Conservation (phyloP, 2,113 vertebrate genomes). For the Cinclus mexicanus region DNA sequence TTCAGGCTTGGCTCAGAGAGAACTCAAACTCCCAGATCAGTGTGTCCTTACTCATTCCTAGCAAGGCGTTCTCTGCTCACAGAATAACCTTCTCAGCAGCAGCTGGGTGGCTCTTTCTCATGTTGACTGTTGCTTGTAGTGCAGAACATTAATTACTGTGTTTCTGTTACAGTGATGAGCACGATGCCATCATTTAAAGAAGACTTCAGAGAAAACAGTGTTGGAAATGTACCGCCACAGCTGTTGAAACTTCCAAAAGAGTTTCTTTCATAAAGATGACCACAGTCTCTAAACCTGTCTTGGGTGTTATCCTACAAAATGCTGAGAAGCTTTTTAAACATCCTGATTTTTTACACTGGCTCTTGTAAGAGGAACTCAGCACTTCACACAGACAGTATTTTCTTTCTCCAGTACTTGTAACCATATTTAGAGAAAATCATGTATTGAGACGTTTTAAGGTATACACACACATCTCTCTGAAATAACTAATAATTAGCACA, state of each 20-base stretch:
- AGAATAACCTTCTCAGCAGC: neutral
- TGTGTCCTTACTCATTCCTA: neutral
- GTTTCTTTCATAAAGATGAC: conserved; percentile 14
- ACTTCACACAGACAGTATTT: neutral
- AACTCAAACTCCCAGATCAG: neutral
- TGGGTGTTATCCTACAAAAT: neutral
- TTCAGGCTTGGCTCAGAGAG: neutral
- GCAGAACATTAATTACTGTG: neutral
- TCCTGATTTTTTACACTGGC: neutral
- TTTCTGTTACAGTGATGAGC: conserved; percentile 77
- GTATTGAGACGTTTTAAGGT: neutral
- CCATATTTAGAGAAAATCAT: neutral
- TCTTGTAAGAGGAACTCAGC: neutral
- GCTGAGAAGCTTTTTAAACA: neutral
- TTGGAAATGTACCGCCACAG: neutral
- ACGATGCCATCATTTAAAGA: conserved; percentile 80
- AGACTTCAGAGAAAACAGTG: neutral
- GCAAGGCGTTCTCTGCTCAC: neutral
- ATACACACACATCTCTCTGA: neutral
- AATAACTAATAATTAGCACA: neutral
- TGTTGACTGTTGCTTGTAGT: neutral
- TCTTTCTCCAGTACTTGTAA: neutral
- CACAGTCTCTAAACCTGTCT: neutral
- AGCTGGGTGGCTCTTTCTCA: neutral
- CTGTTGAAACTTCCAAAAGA: conserved; percentile 7